phyloP scores from a whole-genome alignment of 2,888 invertebrate species.

The Ryuthela nishihirai region DNA sequence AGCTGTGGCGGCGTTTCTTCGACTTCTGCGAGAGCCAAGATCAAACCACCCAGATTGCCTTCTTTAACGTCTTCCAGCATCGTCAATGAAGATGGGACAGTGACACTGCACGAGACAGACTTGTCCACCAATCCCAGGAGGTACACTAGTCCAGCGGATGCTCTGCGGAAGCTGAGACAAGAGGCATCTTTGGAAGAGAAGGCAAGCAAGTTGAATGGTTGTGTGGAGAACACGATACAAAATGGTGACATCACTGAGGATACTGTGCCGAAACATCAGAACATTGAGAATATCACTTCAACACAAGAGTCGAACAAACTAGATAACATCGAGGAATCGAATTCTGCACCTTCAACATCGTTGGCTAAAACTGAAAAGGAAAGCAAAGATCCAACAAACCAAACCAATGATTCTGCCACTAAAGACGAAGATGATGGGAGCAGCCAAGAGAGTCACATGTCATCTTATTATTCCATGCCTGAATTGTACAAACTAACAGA shows the following conservation, averaged over 20 bases:
- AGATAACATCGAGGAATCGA: no score
- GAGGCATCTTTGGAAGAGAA: constrained; percentile 11
- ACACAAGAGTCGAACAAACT: no score
- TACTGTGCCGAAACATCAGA: no score
- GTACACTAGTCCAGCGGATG: constrained; percentile 27
- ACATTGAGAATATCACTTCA: no score
- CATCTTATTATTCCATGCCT: constrained; percentile 43
- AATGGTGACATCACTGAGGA: no score
- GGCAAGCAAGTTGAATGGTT: not conserved
- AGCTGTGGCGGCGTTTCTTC: no score
- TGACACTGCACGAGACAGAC: not conserved
- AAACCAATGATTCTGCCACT: no score
- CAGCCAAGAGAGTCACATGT: constrained; percentile 19
- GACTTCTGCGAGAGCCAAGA: constrained; percentile 10
- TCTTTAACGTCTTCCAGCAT: constrained; percentile 7
- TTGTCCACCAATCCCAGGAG: not conserved
- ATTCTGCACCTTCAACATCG: no score
- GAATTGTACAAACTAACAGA: constrained; percentile 34
- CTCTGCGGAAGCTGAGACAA: constrained; percentile 14
- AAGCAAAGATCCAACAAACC: no score
- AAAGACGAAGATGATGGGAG: constrained; percentile 2
- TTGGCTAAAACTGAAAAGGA: no score
- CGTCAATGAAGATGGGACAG: constrained; percentile 8
- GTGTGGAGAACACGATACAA: no score
- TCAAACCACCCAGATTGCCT: constrained; percentile 5